A percentile compares a stretch with the other conserved stretches of the same genome.
Evolutionary conservation across 2,888 invertebrate genomes (phyloP).

Genomic region (Agrochola lota): DNA sequence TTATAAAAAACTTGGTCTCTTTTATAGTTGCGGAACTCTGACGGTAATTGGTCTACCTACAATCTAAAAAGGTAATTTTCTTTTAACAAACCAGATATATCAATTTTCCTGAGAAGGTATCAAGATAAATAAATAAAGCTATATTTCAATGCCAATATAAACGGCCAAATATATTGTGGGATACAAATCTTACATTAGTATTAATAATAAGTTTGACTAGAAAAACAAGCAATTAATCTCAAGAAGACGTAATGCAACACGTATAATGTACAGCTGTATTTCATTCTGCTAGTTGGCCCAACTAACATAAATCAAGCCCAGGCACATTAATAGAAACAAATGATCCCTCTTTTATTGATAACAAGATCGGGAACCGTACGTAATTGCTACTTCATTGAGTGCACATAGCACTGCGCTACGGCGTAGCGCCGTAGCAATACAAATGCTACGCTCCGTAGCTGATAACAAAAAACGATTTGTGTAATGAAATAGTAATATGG

Average conservation of each 20-base stretch:
- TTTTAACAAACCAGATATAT: constrained; percentile 1
- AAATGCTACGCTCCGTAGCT: constrained; percentile 45
- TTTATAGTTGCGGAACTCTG: constrained; percentile 16
- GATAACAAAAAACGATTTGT: constrained; percentile 56
- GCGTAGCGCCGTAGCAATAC: constrained; percentile 49
- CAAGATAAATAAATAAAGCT: not conserved
- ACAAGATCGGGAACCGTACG: constrained; percentile 49
- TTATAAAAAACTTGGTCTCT: constrained; percentile 33
- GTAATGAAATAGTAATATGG: constrained; percentile 46
- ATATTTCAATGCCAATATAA: not conserved
- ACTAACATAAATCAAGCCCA: constrained; percentile 55
- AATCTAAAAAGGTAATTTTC: constrained; percentile 4
- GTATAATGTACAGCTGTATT: constrained; percentile 55
- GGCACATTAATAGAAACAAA: constrained; percentile 61
- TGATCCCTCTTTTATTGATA: constrained; percentile 60
- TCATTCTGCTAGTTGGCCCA: constrained; percentile 34
- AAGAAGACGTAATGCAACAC: constrained; percentile 28
- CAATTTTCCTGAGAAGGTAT: not conserved
- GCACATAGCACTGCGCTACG: constrained; percentile 48
- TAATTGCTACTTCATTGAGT: constrained; percentile 59
- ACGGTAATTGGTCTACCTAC: constrained; percentile 8
- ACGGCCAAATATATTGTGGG: too few relatives aligned
- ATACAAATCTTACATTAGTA: constrained; percentile 21
- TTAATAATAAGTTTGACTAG: not conserved
- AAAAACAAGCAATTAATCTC: constrained; percentile 34